Evolutionary conservation across 2,113 vertebrate genomes (phyloP).

Genomic region (Tautogolabrus adspersus): DNA sequence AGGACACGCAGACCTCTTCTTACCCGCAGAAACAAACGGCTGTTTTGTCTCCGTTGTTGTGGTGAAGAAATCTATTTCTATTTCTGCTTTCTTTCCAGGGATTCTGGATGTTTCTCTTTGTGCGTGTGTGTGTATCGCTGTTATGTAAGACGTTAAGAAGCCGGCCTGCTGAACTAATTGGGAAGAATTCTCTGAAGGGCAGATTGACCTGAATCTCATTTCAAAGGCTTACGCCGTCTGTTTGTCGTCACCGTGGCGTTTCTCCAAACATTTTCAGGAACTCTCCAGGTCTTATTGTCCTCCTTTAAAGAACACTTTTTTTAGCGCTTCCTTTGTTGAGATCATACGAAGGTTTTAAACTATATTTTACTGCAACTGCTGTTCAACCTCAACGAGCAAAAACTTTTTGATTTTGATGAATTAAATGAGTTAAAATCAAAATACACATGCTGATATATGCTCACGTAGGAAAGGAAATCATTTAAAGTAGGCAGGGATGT

Average conservation of each 20-base stretch:
- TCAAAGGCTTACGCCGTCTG: constrained; percentile 21
- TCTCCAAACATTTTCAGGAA: constrained; percentile 29
- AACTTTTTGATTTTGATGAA: no score
- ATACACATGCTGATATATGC: no score
- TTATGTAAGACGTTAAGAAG: constrained; percentile 66
- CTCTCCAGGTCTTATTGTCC: background rate
- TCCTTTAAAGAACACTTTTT: background rate
- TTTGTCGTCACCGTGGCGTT: constrained; percentile 28
- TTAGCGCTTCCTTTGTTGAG: background rate
- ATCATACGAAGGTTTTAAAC: no score
- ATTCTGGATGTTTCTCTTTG: constrained; percentile 2
- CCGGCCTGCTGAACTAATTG: constrained; percentile 51
- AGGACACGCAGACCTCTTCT: no score
- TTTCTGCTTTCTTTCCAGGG: background rate
- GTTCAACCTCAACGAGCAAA: no score
- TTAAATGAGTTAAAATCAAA: no score
- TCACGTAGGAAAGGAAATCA: no score
- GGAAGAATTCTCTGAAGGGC: constrained; percentile 40
- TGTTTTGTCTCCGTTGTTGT: background rate
- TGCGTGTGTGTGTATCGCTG: constrained; percentile 13
- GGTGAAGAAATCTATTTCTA: background rate
- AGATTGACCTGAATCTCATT: constrained; percentile 73
- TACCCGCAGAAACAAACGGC: no score
- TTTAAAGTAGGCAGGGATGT: no score
- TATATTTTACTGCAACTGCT: background rate